These are phyloP conservation scores for Halcyon senegalensis DNA, from an alignment of 2,113 vertebrate species.

Conservation along the genomic window DNA sequence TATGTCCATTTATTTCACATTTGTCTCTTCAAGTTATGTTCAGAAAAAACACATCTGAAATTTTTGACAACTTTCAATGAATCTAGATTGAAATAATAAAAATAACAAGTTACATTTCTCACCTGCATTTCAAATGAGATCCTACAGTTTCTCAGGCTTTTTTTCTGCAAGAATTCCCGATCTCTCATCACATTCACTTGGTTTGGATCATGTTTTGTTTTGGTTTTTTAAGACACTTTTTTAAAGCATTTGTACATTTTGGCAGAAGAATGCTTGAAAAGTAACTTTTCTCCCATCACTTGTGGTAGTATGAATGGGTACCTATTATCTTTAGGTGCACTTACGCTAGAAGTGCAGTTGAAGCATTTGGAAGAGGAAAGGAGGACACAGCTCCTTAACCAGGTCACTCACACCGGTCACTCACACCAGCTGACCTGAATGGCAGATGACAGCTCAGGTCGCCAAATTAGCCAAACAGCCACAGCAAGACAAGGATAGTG, in stretches of 20 bases:
- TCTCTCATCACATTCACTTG: neutral
- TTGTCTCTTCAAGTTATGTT: neutral
- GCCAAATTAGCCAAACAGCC: neutral
- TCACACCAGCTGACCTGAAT: neutral
- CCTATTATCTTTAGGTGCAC: neutral
- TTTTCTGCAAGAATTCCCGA: neutral
- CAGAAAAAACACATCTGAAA: neutral
- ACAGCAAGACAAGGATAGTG: neutral
- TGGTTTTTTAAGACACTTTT: neutral
- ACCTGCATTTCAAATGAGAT: neutral
- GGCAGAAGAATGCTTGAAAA: neutral
- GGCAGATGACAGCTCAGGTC: neutral
- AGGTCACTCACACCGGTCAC: neutral
- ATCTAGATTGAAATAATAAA: neutral
- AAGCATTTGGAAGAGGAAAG: neutral
- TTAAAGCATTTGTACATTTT: neutral
- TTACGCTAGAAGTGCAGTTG: neutral
- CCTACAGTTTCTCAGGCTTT: neutral
- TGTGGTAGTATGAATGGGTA: neutral
- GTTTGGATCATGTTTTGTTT: neutral
- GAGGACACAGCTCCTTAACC: neutral
- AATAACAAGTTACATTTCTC: neutral
- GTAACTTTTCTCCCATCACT: neutral
- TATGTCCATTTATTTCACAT: rapidly evolving
- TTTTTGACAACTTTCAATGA: neutral